A percentile compares a stretch with the other conserved stretches of the same genome.
These are phyloP conservation scores for Agriopis marginaria DNA, from an alignment of 2,888 invertebrate genomes.

Conservation along the genomic window DNA sequence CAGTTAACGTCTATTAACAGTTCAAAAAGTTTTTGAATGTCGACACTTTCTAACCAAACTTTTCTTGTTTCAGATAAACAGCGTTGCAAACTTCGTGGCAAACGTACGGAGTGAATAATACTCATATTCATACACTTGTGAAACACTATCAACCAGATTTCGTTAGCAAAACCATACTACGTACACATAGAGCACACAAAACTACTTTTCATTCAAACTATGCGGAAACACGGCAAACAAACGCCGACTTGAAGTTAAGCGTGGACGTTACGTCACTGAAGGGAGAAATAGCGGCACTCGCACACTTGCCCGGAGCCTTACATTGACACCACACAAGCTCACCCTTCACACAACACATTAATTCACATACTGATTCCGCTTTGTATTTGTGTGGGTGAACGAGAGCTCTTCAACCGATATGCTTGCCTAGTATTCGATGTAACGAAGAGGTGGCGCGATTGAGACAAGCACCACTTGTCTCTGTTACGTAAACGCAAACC, in stretches of 20 bases:
- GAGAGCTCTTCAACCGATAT: constrained; percentile 58
- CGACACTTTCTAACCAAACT: constrained; percentile 32
- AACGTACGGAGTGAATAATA: constrained; percentile 60
- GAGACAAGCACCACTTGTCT: constrained; percentile 65
- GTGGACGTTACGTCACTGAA: constrained; percentile 67
- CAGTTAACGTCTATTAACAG: not conserved
- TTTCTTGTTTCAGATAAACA: constrained; percentile 67
- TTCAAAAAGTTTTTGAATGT: constrained; percentile 12
- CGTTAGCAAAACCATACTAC: constrained; percentile 62
- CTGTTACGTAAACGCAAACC: constrained; percentile 68
- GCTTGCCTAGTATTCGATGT: constrained; percentile 74
- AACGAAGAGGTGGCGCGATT: constrained; percentile 75
- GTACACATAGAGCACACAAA: constrained; percentile 56
- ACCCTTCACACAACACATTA: constrained; percentile 43
- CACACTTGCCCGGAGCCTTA: constrained; percentile 45
- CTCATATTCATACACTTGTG: constrained; percentile 53
- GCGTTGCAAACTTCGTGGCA: constrained; percentile 51
- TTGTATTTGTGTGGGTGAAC: constrained; percentile 56
- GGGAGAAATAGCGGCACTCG: constrained; percentile 56
- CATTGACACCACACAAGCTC: constrained; percentile 46
- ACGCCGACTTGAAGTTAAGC: constrained; percentile 64
- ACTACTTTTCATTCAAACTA: constrained; percentile 75
- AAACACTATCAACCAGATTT: constrained; percentile 66
- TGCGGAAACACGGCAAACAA: constrained; percentile 68
- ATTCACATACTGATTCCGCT: constrained; percentile 52